Evolutionary conservation across 1,140 invertebrate genomes (phyloP), one percentile per base, ranked within the genome.

Genomic region (Drosophila nigromelanica): DNA sequence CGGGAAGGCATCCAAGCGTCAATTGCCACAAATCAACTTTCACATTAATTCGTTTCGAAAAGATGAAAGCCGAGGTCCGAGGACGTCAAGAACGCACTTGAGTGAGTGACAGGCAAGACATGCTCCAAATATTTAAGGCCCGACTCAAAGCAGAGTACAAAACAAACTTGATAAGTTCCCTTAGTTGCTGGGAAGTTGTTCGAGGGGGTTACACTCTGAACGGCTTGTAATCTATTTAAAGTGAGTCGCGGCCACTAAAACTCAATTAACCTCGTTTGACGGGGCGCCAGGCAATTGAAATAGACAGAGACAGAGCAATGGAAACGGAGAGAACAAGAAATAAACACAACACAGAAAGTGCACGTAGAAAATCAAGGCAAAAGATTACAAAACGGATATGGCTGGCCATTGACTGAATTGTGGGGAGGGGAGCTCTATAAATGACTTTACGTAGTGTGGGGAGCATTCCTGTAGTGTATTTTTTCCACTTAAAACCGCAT

Each of bases 181-280:
- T n/a, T n/a, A n/a, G n/a, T n/a, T n/a, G n/a, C n/a, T n/a, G n/a
- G n/a, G n/a, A n/a, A n/a, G n/a, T n/a, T n/a, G n/a, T n/a, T n/a
- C n/a, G n/a, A n/a, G n/a, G n/a, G 18, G 37, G 1, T 27, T 55
- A 40, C 21, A 27, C 45, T 48, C 52, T 48, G 61, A 67, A 66
- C 63, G 62, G 76, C 70, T 75, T 89, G 80, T 89, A 89, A 89
- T 89, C 83, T 77, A 74, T 89, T 89, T 89, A 89, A 89, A 89
- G 83, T 89, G 85, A 89, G 85, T 89, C 80, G 77, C 70, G 83
- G 77, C 87, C 77, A 90, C 87, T 90, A 90, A 90, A 90, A 90
- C 87, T 90, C 87, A 90, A 90, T 90, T 90, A 90, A 90, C 87
- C 87, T 77, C 87, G 86, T 90, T 90, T 82, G 76, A 75, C 81